These are phyloP conservation scores for Erebia ligea DNA, from an alignment of 2,888 invertebrate species.

Conservation along the genomic window DNA sequence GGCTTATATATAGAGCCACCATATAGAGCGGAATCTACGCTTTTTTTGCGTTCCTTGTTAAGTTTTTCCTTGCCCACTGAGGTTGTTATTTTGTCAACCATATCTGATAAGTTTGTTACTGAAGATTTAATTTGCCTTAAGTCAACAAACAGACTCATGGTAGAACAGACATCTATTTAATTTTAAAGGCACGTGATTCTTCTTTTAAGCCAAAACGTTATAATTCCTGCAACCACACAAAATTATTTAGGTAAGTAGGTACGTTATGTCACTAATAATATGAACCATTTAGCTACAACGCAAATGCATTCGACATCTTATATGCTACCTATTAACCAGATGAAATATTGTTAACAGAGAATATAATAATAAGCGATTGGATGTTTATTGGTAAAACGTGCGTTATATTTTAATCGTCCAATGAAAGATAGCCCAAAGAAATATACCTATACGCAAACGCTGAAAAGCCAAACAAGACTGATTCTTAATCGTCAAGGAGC, in stretches of 20 bases:
- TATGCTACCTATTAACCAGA: neutral
- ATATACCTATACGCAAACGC: conserved; percentile 1
- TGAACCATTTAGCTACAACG: neutral
- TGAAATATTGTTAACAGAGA: neutral
- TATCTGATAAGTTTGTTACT: conserved; percentile 75
- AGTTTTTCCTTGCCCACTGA: conserved; percentile 59
- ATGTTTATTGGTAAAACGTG: neutral
- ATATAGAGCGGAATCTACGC: conserved; percentile 58
- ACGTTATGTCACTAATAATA: neutral
- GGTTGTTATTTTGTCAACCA: conserved; percentile 77
- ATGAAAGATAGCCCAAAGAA: neutral
- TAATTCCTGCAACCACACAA: conserved; percentile 38
- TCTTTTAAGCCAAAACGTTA: neutral
- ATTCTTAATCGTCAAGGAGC: conserved; percentile 16
- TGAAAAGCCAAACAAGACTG: conserved; percentile 16
- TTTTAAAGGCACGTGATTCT: conserved; percentile 30
- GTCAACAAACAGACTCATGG: conserved; percentile 79
- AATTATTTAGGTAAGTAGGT: neutral
- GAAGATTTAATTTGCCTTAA: conserved; percentile 77
- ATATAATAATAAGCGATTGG: neutral
- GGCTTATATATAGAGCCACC: conserved; percentile 71
- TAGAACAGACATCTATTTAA: conserved; percentile 38
- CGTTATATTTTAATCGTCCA: neutral
- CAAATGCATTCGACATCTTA: neutral
- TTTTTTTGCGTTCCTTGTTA: conserved; percentile 55